Evolutionary conservation across 1,140 invertebrate genomes (phyloP).

Genomic region (Drosophila tropicalis): DNA sequence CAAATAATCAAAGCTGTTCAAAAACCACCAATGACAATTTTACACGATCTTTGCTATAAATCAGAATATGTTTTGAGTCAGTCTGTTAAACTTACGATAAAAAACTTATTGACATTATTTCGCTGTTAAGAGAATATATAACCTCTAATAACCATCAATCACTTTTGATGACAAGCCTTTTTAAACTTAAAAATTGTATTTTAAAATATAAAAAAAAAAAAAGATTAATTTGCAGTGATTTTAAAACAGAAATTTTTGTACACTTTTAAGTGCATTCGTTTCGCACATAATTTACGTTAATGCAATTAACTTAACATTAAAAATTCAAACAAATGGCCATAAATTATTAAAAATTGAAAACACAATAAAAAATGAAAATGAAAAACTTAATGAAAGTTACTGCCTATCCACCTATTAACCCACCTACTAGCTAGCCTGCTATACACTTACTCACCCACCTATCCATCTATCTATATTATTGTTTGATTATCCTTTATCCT

Average conservation of each 20-base stretch:
- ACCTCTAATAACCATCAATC: too few species aligned
- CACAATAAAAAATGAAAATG: constrained; percentile 15
- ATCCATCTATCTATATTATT: constrained; percentile 39
- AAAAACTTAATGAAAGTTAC: constrained; percentile 49
- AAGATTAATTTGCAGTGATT: not conserved
- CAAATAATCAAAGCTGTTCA: too few species aligned
- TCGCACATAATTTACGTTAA: constrained; percentile 58
- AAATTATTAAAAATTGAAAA: constrained; percentile 49
- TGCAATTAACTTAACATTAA: constrained; percentile 65
- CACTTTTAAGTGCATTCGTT: constrained; percentile 49
- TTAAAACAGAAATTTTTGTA: constrained; percentile 12
- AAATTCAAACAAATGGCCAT: constrained; percentile 58
- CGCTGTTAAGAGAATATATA: too few species aligned
- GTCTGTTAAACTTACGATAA: too few species aligned
- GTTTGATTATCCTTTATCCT: constrained; percentile 36
- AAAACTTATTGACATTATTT: too few species aligned
- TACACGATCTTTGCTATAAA: too few species aligned
- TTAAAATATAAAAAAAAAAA: not conserved
- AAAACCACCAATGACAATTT: too few species aligned
- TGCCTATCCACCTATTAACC: constrained; percentile 1
- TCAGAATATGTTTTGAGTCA: too few species aligned
- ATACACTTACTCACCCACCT: not conserved
- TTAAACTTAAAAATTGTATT: too few species aligned
- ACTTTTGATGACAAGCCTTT: too few species aligned
- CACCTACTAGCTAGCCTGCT: not conserved